Evolutionary conservation across 92 coral and sea anemone species (phyloP).

Genomic region (Parazoanthus swiftii): DNA sequence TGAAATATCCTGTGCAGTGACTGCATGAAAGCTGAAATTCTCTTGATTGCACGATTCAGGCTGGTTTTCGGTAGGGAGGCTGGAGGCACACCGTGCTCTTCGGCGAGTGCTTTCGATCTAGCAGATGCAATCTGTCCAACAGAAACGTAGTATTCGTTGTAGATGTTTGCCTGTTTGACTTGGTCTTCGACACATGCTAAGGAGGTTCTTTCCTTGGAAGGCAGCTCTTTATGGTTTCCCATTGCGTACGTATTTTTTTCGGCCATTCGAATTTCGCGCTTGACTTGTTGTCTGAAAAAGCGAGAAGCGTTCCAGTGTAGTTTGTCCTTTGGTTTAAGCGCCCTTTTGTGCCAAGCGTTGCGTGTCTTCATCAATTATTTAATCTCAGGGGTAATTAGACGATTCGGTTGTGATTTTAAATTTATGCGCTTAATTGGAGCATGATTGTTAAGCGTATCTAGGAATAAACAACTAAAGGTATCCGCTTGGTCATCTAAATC

Average conservation of each 20-base stretch:
- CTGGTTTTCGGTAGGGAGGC: too few species aligned
- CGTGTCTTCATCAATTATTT: neutral
- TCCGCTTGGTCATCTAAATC: conserved; percentile 59
- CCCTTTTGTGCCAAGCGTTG: conserved; percentile 41
- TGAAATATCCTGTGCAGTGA: too few species aligned
- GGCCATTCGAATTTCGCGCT: conserved; percentile 41
- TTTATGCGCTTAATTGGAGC: conserved; percentile 55
- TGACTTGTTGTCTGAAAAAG: conserved; percentile 35
- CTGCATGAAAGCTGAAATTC: too few species aligned
- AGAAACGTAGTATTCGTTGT: too few species aligned
- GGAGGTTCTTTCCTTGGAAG: too few species aligned
- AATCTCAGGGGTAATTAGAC: conserved; percentile 27
- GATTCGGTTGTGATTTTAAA: conserved; percentile 46
- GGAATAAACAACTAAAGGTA: conserved; percentile 54
- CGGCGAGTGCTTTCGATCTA: too few species aligned
- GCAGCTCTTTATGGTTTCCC: too few species aligned
- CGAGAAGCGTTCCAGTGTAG: conserved; percentile 40
- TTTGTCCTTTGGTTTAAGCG: conserved; percentile 32
- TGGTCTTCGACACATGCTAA: too few species aligned
- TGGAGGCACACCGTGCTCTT: too few species aligned
- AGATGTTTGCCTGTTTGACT: too few species aligned
- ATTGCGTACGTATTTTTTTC: neutral
- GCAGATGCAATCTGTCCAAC: too few species aligned
- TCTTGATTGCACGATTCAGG: too few species aligned
- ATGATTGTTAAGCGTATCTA: conserved; percentile 47